These are phyloP conservation scores for Astur gentilis DNA, from an alignment of 2,113 vertebrate species.

Conservation along the genomic window DNA sequence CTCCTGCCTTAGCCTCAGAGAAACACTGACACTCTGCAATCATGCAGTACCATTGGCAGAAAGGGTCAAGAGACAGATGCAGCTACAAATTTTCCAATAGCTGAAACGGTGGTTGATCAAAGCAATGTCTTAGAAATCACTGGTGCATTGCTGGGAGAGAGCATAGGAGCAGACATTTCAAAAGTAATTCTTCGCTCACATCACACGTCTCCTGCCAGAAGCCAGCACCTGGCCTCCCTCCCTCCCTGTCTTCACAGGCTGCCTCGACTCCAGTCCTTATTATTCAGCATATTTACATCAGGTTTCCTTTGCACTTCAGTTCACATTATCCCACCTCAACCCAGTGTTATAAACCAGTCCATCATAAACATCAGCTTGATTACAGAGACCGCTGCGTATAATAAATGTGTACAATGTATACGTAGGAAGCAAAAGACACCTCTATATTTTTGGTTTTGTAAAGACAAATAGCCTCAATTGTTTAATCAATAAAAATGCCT, in stretches of 20 bases:
- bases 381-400: slow-evolving; percentile 26
- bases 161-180: not conserved
- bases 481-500: slow-evolving; percentile 80
- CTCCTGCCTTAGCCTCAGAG: not conserved
- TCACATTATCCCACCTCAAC: not conserved
- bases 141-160: not conserved
- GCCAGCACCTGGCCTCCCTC: not conserved
- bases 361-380: slow-evolving; percentile 57
- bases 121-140: not conserved
- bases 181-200: not conserved
- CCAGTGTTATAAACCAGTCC: not conserved
- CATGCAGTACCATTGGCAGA: not conserved
- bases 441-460: slow-evolving; percentile 63
- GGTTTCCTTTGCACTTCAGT: not conserved
- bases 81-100: not conserved
- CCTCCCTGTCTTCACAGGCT: not conserved
- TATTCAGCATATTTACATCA: not conserved
- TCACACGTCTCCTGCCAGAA: not conserved
- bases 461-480: slow-evolving; percentile 74
- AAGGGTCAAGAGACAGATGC: not conserved
- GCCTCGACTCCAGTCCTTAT: not conserved
- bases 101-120: not conserved
- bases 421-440: slow-evolving; percentile 61
- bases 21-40: not conserved
- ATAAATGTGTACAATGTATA: slow-evolving; percentile 53